phyloP scores from a whole-genome alignment of 2,888 invertebrate species.

The Trichogramma dendrolimi region DNA sequence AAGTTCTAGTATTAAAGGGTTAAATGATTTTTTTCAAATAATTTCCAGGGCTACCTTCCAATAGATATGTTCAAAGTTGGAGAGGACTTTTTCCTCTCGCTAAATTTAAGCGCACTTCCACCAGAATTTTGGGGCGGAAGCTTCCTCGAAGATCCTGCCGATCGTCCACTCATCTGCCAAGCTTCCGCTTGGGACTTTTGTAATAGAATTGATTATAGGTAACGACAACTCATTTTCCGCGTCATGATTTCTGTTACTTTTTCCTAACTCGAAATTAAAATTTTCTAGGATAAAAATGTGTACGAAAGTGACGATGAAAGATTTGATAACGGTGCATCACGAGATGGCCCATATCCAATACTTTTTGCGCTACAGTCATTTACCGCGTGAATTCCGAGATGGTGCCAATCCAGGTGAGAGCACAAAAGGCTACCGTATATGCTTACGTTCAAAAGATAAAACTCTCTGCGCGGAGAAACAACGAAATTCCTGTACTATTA shows the following conservation, averaged over 20 bases:
- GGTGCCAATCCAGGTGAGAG: conserved; percentile 84
- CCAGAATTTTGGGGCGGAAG: conserved; percentile 86
- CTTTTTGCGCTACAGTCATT: conserved; percentile 76
- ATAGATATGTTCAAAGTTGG: conserved; percentile 79
- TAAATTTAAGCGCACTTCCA: conserved; percentile 83
- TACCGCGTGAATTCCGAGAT: conserved; percentile 80
- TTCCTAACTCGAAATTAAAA: background rate
- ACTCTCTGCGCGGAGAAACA: background rate
- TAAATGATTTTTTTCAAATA: background rate
- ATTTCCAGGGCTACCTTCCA: conserved; percentile 73
- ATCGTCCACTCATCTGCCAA: conserved; percentile 76
- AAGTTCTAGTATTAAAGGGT: background rate
- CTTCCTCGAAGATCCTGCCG: conserved; percentile 73
- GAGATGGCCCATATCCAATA: conserved; percentile 91
- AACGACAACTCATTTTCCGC: conserved; percentile 20
- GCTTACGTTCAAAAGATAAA: conserved; percentile 13
- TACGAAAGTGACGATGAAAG: conserved; percentile 78
- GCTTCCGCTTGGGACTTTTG: conserved; percentile 95
- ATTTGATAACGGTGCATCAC: conserved; percentile 82
- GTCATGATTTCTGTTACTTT: background rate
- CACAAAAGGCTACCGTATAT: background rate
- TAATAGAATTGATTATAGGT: conserved; percentile 82
- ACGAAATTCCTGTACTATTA: background rate
- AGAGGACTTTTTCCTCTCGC: conserved; percentile 85
- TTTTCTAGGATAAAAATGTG: conserved; percentile 77